phyloP scores from a whole-genome alignment of 2,113 vertebrate species.

The Sinocyclocheilus anophthalmus region DNA sequence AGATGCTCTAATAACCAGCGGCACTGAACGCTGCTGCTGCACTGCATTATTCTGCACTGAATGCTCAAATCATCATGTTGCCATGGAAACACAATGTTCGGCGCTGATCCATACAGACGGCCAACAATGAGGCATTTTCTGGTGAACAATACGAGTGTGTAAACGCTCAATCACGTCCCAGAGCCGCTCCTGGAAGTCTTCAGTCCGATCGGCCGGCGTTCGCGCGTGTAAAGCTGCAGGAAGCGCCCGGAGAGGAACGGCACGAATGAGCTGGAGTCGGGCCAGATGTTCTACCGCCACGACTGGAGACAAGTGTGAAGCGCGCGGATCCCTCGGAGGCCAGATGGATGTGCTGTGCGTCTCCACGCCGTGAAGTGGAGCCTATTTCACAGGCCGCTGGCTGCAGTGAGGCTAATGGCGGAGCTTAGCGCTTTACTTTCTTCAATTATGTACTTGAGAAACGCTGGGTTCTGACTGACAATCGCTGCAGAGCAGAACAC shows the following conservation, averaged over 20 bases:
- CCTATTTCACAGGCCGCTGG: slow-evolving; percentile 45
- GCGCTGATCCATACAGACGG: background rate
- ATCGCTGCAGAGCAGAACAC: background rate
- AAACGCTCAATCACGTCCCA: background rate
- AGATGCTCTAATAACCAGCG: too few relatives aligned
- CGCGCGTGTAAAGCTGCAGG: too few relatives aligned
- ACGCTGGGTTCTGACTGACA: background rate
- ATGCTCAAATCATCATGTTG: slow-evolving; percentile 8
- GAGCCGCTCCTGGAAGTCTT: background rate
- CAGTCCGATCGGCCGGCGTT: too few relatives aligned
- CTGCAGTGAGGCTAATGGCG: slow-evolving; percentile 14
- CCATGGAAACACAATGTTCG: slow-evolving; percentile 2
- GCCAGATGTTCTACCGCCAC: background rate
- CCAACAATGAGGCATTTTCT: slow-evolving; percentile 9
- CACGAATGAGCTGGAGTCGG: too few relatives aligned
- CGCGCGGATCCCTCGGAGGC: background rate
- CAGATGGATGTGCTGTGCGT: background rate
- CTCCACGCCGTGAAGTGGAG: slow-evolving; percentile 23
- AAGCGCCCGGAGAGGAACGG: too few relatives aligned
- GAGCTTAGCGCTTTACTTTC: slow-evolving; percentile 26
- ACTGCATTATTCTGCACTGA: slow-evolving; percentile 5
- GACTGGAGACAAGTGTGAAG: background rate
- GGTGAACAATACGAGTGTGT: background rate
- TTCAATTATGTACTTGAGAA: slow-evolving; percentile 35
- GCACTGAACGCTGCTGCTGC: background rate